Conservation (phyloP, 2,888 invertebrate genomes). For the Tridacna crocea region DNA sequence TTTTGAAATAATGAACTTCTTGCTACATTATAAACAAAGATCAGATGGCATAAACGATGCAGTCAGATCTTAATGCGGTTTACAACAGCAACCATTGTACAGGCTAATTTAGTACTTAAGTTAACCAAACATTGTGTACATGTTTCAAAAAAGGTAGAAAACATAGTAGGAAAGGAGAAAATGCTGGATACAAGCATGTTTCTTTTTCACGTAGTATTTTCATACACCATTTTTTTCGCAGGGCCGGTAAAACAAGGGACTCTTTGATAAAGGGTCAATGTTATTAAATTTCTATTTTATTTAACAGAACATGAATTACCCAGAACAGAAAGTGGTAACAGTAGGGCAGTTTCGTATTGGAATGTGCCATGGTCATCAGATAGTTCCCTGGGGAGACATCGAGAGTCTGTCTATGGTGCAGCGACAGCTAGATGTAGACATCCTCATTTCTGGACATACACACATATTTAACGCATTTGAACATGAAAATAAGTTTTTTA, state of each 20-base stretch:
- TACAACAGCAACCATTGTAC: too few species aligned
- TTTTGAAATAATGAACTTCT: too few species aligned
- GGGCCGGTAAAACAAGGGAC: background rate
- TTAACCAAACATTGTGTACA: too few species aligned
- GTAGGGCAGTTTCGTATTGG: constrained; percentile 99
- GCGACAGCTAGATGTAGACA: constrained; percentile 98
- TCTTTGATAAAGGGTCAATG: background rate
- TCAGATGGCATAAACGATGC: too few species aligned
- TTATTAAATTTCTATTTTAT: background rate
- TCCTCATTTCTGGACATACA: constrained; percentile 98
- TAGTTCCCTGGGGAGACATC: constrained; percentile 92
- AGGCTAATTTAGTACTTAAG: too few species aligned
- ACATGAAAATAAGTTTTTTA: constrained; percentile 99
- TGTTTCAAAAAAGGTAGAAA: too few species aligned
- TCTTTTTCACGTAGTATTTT: too few species aligned
- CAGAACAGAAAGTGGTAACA: constrained; percentile 99
- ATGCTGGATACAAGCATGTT: too few species aligned
- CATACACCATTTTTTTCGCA: background rate
- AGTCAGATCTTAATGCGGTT: too few species aligned
- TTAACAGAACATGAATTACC: constrained; percentile 90
- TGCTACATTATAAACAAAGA: too few species aligned
- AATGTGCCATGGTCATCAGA: constrained; percentile 98
- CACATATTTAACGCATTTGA: constrained; percentile 99
- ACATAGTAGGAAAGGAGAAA: too few species aligned
- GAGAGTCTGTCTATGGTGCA: constrained; percentile 97